These are phyloP conservation scores for Ochropleura plecta DNA, from an alignment of 2,888 invertebrate species.

Conservation along the genomic window DNA sequence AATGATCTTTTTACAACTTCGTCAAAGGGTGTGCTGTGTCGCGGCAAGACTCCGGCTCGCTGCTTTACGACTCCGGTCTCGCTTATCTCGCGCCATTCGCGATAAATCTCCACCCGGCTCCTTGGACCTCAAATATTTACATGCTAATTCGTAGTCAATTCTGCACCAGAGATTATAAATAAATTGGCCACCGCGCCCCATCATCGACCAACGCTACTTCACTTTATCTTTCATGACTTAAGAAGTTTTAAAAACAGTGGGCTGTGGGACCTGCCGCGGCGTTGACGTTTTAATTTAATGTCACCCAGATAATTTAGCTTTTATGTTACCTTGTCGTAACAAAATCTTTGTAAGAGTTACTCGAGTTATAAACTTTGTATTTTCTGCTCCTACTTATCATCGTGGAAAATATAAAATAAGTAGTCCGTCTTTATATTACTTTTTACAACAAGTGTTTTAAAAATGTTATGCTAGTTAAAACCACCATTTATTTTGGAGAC, in stretches of 20 bases:
- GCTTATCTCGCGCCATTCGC: constrained; percentile 87
- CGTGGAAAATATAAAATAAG: constrained; percentile 51
- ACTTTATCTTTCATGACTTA: constrained; percentile 88
- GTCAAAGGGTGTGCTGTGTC: constrained; percentile 86
- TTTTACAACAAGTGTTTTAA: constrained; percentile 34
- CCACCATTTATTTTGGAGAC: constrained; percentile 17
- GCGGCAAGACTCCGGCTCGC: constrained; percentile 67
- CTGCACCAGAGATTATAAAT: constrained; percentile 90
- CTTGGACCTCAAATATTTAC: constrained; percentile 90
- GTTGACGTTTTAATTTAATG: constrained; percentile 85
- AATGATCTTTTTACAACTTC: constrained; percentile 90
- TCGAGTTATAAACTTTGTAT: constrained; percentile 70
- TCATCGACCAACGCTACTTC: constrained; percentile 79
- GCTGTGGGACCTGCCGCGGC: constrained; percentile 74
- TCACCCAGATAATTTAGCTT: constrained; percentile 83
- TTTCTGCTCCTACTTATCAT: constrained; percentile 54
- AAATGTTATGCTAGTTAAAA: constrained; percentile 15
- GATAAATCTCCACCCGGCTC: constrained; percentile 89
- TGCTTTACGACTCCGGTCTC: constrained; percentile 87
- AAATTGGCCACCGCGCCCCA: constrained; percentile 85
- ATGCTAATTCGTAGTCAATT: constrained; percentile 90
- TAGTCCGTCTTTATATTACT: constrained; percentile 32
- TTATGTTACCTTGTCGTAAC: constrained; percentile 77
- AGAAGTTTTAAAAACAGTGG: constrained; percentile 85
- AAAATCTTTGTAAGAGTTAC: constrained; percentile 74